These are phyloP conservation scores for Cephus runcator DNA, from an alignment of 2,888 invertebrate genomes.

Conservation along the genomic window DNA sequence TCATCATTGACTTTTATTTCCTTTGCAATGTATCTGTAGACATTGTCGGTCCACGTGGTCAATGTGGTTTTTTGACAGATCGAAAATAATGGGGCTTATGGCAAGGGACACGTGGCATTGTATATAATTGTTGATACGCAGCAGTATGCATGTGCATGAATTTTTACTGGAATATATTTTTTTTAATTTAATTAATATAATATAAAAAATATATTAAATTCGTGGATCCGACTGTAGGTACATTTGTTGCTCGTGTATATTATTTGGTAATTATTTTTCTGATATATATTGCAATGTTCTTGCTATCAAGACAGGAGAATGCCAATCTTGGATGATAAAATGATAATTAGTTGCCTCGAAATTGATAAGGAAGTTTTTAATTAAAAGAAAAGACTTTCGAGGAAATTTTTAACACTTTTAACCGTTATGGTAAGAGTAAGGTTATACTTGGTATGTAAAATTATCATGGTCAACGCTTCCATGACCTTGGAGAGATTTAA, in stretches of 20 bases:
- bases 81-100: no score
- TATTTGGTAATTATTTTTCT: no score
- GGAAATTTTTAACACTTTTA: neutral
- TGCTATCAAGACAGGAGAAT: no score
- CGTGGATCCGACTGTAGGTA: no score
- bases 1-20: neutral
- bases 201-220: no score
- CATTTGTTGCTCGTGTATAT: no score
- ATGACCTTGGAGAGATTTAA: neutral
- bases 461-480: neutral
- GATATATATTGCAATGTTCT: no score
- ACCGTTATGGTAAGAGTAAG: neutral
- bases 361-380: no score
- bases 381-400: neutral
- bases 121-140: neutral
- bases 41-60: neutral
- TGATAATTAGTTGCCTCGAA: neutral
- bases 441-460: neutral
- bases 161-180: no score
- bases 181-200: no score
- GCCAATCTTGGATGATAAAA: neutral
- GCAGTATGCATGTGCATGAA: no score
- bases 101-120: neutral
- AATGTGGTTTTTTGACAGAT: neutral
- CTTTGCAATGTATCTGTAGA: neutral